Evolutionary conservation across 2,797 vertebrate species (phyloP), one percentile per base, ranked within the genome.

Genomic region (Hippopotamyrus pictus): DNA sequence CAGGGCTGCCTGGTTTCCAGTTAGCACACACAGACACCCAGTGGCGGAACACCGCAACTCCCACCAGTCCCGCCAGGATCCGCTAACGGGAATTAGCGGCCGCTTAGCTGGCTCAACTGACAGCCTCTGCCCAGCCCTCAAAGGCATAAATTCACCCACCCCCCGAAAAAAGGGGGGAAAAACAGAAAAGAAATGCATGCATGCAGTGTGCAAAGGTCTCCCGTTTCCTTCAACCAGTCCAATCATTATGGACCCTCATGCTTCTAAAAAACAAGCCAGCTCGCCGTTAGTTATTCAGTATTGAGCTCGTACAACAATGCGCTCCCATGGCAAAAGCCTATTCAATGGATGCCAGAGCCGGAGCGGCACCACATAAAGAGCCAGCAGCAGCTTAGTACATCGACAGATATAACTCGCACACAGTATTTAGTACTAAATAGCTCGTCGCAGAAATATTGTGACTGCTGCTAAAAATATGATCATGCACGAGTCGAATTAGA

Each of bases 231-330:
- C 48, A 83, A 46, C 50, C 73, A 84, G 41, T 50, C 46, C 48
- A 51, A 57, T 44, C 89, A 37, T 50, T 73, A 48, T 65, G 59
- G 83, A 65, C 37, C 88, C n/a, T 84, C 54, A 48, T 59, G 37
- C 46, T 48, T 87, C 25, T 37, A 92, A 90, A 87, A 92, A 92
- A 89, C 83, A 92, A 93, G 93, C 90, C 92, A 90, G 93, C 90
- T 89, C 82, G 94, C 94, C 94, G 90, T 93, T 62, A 51, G 25
- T 69, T 91, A 87, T 94, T 93, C 94, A 94, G 95, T 95, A 95
- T 95, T 90, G 90, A 92, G 92, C 95, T 94, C 95, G 94, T 95
- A 93, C 94, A 96, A 93, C 91, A 92, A 93, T 92, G 91, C 89
- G 90, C 88, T 90, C 91, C 83, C 69, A 90, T 89, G 91, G 90